phyloP scores from a whole-genome alignment of 2,797 vertebrate genomes.

The Morelia viridis region DNA sequence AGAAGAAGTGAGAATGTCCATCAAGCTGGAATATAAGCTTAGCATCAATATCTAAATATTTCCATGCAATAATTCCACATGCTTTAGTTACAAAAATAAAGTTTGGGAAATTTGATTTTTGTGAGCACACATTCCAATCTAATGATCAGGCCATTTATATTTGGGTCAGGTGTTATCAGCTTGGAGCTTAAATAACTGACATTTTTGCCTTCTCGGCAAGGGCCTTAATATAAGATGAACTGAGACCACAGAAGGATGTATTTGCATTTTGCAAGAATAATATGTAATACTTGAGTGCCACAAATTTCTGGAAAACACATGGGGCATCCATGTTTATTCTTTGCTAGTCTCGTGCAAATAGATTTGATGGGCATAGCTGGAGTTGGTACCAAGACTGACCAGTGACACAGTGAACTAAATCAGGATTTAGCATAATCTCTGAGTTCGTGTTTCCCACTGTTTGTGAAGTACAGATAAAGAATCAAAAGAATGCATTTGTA shows the following conservation, averaged over 20 bases:
- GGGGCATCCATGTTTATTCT: neutral
- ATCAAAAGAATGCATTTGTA: neutral
- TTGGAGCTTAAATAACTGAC: neutral
- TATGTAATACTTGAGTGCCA: neutral
- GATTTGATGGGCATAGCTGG: neutral
- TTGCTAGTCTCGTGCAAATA: neutral
- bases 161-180: neutral
- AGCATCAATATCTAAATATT: constrained; percentile 2
- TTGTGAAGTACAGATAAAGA: neutral
- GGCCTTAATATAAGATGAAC: neutral
- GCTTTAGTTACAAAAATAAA: neutral
- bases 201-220: neutral
- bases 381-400: neutral
- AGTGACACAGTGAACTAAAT: too few species aligned
- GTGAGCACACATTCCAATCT: neutral
- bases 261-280: neutral
- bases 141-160: neutral
- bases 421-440: neutral
- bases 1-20: constrained; percentile 2
- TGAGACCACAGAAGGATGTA: neutral
- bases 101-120: neutral
- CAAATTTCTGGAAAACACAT: neutral
- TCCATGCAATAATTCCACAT: neutral
- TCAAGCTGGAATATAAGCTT: neutral
- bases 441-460: neutral